Base-by-base conservation (phyloP, 2,113 vertebrate species). In the Bubo scandiacus region DNA sequence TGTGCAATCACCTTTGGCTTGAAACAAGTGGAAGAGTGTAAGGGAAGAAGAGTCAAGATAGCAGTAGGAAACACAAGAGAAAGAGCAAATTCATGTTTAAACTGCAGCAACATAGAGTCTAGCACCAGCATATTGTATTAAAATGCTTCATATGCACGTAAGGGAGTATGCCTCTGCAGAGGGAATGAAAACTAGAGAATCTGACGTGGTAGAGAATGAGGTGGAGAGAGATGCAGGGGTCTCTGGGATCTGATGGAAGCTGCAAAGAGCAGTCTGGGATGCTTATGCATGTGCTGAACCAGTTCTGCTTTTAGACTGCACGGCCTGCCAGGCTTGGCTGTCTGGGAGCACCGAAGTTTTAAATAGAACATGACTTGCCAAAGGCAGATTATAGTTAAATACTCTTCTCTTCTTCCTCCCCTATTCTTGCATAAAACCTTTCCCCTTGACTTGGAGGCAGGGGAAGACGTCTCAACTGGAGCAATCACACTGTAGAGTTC, bases 291-390 rank as follows among this genome's bases (percentile, higher is more conserved):
- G 30, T 71, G 29, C 42, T 79, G 68, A 85, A 34, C 26, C 70
- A 61, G 36, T 61, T 90, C 66, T 80, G 49, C 78, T 68, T 23
- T 61, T 71, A 47, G 54, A n/a, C 1, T 38, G 54, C 75, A 57
- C 4, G 0, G 2, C 51, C 54, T 42, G 54, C 73, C 62, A 68
- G 62, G 63, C 79, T 88, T 17, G 17, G 27, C 45, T 87, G 11
- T 72, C 90, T 23, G 30, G 71, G 26, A 54, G 29, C 79, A 55
- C 59, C 8, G 19, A 66, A 82, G 59, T 87, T 82, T 92, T 77
- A 90, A 93, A 92, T 17, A 94, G 85, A 95, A 86, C 81, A 86
- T 62, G 71, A 91, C 67, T 92, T 82, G 81, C 87, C 81, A 62
- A 65, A 94, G 90, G 94, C 88, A 92, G 54, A 93, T 85, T 78